Base-by-base conservation (phyloP, 2,888 invertebrate genomes). In the Argynnis bischoffii region DNA sequence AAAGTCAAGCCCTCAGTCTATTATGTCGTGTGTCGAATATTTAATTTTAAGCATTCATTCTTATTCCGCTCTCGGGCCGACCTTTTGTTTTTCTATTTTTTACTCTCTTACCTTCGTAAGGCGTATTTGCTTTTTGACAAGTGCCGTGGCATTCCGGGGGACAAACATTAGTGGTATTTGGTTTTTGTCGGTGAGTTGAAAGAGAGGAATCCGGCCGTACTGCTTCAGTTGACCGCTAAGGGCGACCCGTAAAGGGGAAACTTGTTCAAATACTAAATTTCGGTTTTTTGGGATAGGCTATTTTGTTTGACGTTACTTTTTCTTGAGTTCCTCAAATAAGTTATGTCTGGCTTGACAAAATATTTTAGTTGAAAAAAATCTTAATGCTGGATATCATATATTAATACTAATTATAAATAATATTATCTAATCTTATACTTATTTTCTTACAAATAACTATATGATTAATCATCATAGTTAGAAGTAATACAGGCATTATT, bases 111-210 rank as follows among this genome's bases (percentile, higher is more conserved):
- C 84, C 87, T 85, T 88, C 88, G 88, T 87, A 80, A 79, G 77
- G 83, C 81, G 82, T 90, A 83, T 91, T 91, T 91, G 87, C 85
- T 89, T 84, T 90, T 83, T 83, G 88, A 88, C 89, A 88, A 88
- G 89, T 89, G 88, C 83, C 77, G 73, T 74, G 85, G 87, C 84
- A 87, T 88, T 81, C 83, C 78, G 78, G 76, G 83, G 82, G 81
- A 85, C 87, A 88, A 89, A 88, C 81, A 87, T 82, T 79, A 80
- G 72, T 78, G 85, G 85, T 81, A 81, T 85, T 85, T 76, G 63
- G 72, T 77, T 83, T 82, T 80, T 82, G 76, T 75, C 76, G 74
- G 69, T 64, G 64, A 64, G 67, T 72, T 76, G 71, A 71, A 72
- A 74, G 74, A 72, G 61, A 73, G 74, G 75, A 77, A 75, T 76